Evolutionary conservation across 2,797 vertebrate species (phyloP).

Genomic region (Sebastes aleutianus): DNA sequence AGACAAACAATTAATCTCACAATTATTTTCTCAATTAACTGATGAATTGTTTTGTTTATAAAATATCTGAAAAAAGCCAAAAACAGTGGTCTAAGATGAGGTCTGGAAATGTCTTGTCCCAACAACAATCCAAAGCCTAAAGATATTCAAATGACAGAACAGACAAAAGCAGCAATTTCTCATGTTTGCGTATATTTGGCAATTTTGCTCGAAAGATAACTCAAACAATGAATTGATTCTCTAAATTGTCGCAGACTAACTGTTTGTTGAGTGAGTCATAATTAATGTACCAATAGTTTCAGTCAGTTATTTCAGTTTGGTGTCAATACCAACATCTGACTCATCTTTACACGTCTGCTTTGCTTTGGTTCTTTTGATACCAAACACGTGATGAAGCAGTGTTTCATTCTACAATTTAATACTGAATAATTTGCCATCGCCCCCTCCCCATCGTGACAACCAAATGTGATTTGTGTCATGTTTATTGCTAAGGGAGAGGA

Average conservation of each 20-base stretch:
- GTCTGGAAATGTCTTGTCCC: not conserved
- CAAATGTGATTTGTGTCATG: not conserved
- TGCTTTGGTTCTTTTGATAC: not conserved
- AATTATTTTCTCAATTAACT: not conserved
- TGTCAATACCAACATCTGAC: not conserved
- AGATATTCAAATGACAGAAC: not conserved
- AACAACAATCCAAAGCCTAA: not conserved
- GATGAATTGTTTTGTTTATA: not conserved
- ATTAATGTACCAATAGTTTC: not conserved
- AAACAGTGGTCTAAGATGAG: too few species aligned
- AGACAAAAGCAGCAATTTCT: not conserved
- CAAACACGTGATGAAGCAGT: not conserved
- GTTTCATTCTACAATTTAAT: not conserved
- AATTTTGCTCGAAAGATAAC: not conserved
- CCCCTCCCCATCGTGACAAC: not conserved
- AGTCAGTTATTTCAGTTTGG: not conserved
- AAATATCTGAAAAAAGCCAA: too few species aligned
- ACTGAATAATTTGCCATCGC: not conserved
- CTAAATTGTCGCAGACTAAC: not conserved
- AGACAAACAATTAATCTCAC: not conserved
- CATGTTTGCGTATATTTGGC: not conserved
- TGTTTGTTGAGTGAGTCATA: not conserved
- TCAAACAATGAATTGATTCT: not conserved
- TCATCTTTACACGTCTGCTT: not conserved
- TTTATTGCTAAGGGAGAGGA: not conserved